Evolutionary conservation across 2,113 vertebrate genomes (phyloP).

Genomic region (Cephalopholis sonnerati): DNA sequence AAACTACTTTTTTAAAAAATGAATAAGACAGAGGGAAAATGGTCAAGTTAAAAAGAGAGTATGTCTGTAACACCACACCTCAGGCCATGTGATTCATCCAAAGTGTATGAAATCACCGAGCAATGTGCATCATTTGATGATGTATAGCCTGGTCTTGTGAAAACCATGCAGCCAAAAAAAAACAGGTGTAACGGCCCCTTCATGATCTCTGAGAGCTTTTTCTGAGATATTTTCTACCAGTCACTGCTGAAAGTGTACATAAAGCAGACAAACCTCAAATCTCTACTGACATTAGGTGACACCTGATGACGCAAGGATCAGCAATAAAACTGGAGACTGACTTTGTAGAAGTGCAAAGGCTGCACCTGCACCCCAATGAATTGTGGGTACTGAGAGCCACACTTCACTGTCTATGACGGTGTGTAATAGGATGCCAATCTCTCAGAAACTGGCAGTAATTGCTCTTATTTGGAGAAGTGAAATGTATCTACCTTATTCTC

Average conservation of each 20-base stretch:
- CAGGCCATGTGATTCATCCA: slow-evolving; percentile 24
- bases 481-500: background rate
- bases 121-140: slow-evolving; percentile 33
- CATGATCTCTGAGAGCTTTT: slow-evolving; percentile 31
- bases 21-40: slow-evolving; percentile 8
- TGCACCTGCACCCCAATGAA: slow-evolving; percentile 42
- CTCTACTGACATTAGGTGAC: slow-evolving; percentile 58
- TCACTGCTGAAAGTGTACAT: slow-evolving; percentile 17
- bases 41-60: background rate
- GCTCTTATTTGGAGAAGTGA: slow-evolving; percentile 23
- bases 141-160: slow-evolving; percentile 5
- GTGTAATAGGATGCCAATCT: slow-evolving; percentile 10
- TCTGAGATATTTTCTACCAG: slow-evolving; percentile 15
- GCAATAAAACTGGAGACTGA: slow-evolving; percentile 52
- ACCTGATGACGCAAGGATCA: slow-evolving; percentile 64
- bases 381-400: slow-evolving; percentile 39
- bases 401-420: slow-evolving; percentile 19
- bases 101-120: slow-evolving; percentile 31
- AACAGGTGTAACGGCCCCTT: background rate
- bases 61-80: slow-evolving; percentile 19
- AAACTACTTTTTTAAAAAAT: background rate
- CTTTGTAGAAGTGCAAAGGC: slow-evolving; percentile 49
- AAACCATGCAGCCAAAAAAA: slow-evolving; percentile 19
- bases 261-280: slow-evolving; percentile 46
- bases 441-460: slow-evolving; percentile 4